phyloP scores from a whole-genome alignment of 2,113 vertebrate genomes.

The Apodemus sylvaticus region DNA sequence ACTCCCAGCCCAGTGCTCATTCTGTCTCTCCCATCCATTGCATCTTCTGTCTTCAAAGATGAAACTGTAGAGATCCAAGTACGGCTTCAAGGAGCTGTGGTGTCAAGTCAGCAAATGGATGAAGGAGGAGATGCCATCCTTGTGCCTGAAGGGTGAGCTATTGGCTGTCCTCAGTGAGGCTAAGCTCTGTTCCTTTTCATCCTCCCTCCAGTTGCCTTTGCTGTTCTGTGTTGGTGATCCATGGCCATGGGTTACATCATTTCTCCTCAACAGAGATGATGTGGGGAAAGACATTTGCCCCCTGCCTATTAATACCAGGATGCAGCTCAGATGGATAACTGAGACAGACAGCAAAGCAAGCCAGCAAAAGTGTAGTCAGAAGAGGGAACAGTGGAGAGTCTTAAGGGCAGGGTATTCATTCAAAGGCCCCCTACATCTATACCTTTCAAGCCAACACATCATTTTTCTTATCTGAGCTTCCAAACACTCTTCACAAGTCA shows the following conservation, averaged over 20 bases:
- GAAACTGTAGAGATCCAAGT: background rate
- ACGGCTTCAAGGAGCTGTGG: background rate
- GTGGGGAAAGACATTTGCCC: background rate
- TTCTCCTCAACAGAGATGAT: background rate
- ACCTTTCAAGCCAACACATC: background rate
- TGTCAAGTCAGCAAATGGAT: background rate
- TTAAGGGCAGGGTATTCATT: background rate
- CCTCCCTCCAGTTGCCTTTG: background rate
- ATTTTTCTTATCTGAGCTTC: background rate
- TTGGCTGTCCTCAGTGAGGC: background rate
- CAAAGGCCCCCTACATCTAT: background rate
- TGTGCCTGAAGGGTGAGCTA: background rate
- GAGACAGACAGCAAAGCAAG: background rate
- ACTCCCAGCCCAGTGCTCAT: background rate
- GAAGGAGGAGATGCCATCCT: background rate
- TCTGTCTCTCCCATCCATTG: background rate
- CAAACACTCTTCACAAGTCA: background rate
- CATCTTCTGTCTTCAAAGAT: background rate
- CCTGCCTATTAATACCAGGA: background rate
- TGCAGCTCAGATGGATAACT: background rate
- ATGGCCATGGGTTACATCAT: background rate
- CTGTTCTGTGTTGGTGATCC: background rate
- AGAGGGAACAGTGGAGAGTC: background rate
- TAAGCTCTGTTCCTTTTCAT: background rate
- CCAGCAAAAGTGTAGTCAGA: background rate